Conservation (phyloP, 2,113 vertebrate genomes). For the Noturus placidus region DNA sequence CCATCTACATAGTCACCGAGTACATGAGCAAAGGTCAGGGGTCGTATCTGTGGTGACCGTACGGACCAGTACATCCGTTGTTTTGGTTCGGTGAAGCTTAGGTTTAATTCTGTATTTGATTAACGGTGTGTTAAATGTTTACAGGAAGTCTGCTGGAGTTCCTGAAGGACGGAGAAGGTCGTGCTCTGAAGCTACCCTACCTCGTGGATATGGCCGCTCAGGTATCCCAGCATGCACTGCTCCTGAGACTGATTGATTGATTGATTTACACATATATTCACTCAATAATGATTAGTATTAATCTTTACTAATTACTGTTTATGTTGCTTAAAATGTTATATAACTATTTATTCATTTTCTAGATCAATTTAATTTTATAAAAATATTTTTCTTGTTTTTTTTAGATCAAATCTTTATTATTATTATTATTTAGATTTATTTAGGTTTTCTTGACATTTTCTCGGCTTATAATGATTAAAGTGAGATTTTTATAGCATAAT, state of each 20-base stretch:
- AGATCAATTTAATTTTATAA: too few relatives aligned
- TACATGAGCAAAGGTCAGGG: constrained; percentile 94
- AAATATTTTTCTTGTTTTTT: too few relatives aligned
- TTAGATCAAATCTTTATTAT: neutral
- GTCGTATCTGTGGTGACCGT: neutral
- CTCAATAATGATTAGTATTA: neutral
- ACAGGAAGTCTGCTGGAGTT: constrained; percentile 95
- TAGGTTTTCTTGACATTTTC: neutral
- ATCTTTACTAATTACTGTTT: neutral
- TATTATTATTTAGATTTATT: neutral
- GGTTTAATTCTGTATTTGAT: neutral
- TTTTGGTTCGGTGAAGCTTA: neutral
- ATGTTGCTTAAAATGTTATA: neutral
- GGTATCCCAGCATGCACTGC: constrained; percentile 66
- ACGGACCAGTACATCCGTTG: neutral
- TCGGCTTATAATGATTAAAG: neutral
- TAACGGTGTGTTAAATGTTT: constrained; percentile 35
- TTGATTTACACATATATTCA: neutral
- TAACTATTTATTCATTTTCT: neutral
- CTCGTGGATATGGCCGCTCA: constrained; percentile 97
- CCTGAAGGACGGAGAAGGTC: constrained; percentile 88
- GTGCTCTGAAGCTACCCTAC: constrained; percentile 88
- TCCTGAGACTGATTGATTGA: neutral
- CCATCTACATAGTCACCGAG: constrained; percentile 97
- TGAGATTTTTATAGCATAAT: neutral